Evolutionary conservation across 2,113 vertebrate species (phyloP).

Genomic region (Cyanoramphus novaezelandiae): DNA sequence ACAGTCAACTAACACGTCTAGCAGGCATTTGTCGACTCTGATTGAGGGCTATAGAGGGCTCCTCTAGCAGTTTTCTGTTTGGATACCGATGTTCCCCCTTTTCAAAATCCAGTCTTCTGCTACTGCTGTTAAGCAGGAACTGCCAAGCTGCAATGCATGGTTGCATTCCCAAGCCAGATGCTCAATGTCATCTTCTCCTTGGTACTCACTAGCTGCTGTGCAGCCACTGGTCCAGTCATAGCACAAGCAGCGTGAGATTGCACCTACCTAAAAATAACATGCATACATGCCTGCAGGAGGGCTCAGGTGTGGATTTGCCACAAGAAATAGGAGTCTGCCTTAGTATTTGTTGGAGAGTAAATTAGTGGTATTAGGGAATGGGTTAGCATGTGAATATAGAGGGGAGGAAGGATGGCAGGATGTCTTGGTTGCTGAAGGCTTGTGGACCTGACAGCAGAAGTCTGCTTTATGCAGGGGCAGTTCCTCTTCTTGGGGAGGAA

Average conservation of each 20-base stretch:
- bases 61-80: not conserved
- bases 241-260: not conserved
- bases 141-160: not conserved
- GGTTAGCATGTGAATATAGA: not conserved
- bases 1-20: not conserved
- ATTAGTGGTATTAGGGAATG: not conserved
- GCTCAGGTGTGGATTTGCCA: not conserved
- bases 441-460: not conserved
- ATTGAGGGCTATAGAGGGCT: not conserved
- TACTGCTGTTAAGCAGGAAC: not conserved
- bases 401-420: fast-evolving
- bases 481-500: not conserved
- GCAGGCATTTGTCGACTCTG: not conserved
- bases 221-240: not conserved
- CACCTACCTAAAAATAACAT: not conserved
- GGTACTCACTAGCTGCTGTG: not conserved
- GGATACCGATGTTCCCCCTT: not conserved
- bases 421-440: not conserved
- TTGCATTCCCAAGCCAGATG: not conserved
- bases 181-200: not conserved
- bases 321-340: not conserved
- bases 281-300: not conserved
- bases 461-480: not conserved
- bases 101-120: not conserved
- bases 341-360: not conserved